Conservation (phyloP, 1,140 invertebrate species). For the Calephelis virginiensis region DNA sequence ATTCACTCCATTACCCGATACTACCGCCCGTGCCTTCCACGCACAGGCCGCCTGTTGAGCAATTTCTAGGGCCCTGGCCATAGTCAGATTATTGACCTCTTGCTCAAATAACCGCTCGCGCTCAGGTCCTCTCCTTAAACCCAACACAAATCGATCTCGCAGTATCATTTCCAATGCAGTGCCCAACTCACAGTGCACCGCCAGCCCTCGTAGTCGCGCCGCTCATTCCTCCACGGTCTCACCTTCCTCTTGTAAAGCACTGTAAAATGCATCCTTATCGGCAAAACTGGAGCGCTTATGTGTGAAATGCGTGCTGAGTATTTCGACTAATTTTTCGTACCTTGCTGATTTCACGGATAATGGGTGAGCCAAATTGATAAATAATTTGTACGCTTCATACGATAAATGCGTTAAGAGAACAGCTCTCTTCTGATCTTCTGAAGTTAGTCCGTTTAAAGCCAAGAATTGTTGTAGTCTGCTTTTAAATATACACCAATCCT, state of each 20-base stretch:
- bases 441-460: too few species aligned
- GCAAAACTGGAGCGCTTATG: constrained; percentile 27
- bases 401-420: too few species aligned
- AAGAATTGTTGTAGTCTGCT: neutral
- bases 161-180: constrained; percentile 26
- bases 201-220: constrained; percentile 28
- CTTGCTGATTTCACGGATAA: neutral
- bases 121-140: constrained; percentile 15
- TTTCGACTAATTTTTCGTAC: neutral
- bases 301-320: constrained; percentile 18
- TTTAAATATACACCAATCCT: neutral
- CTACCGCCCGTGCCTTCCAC: constrained; percentile 3
- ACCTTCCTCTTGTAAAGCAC: neutral
- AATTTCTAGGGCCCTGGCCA: constrained; percentile 26
- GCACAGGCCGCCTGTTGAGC: constrained; percentile 27
- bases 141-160: constrained; percentile 31
- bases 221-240: constrained; percentile 29
- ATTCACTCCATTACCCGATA: neutral
- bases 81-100: constrained; percentile 23
- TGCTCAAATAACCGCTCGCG: constrained; percentile 25
- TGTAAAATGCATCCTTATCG: constrained; percentile 28
- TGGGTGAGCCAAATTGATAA: neutral
- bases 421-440: too few species aligned
- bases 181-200: constrained; percentile 31
- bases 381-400: too few species aligned